Percentiles rank a stretch among this genome's conserved stretches.
Conservation (phyloP, 2,113 vertebrate species). For the Marmota flaviventris region DNA sequence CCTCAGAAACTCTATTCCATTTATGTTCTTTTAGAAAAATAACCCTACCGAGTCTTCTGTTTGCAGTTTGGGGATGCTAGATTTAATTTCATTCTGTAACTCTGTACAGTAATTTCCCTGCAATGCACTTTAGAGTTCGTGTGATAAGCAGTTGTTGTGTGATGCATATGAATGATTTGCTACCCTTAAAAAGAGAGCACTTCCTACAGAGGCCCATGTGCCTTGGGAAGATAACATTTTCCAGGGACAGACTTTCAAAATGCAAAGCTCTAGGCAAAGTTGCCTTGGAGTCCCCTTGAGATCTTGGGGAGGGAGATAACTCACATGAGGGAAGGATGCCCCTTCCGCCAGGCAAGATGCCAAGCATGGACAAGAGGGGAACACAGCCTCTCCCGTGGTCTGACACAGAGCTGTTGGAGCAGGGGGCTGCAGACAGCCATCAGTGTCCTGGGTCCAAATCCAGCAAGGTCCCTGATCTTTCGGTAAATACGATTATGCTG, state of each 20-base stretch:
- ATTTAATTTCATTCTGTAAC: not conserved
- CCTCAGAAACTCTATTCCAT: not conserved
- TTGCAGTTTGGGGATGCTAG: not conserved
- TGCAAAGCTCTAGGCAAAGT: conserved; percentile 5
- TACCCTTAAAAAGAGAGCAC: not conserved
- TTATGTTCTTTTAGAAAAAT: not conserved
- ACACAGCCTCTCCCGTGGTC: fast-evolving
- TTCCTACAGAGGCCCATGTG: not conserved
- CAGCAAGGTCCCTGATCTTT: not conserved
- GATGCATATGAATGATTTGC: not conserved
- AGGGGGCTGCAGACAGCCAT: not conserved
- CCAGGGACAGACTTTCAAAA: conserved; percentile 10
- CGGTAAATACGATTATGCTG: not conserved
- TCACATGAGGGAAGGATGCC: not conserved
- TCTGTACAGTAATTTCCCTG: not conserved
- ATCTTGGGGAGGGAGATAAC: not conserved
- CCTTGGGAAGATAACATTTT: not conserved
- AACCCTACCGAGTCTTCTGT: not conserved
- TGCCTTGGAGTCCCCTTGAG: conserved; percentile 5
- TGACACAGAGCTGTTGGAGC: not conserved
- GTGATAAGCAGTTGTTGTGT: not conserved
- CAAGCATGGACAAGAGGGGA: not conserved
- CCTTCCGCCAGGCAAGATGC: not conserved
- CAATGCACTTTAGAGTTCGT: not conserved
- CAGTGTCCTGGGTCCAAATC: not conserved